Evolutionary conservation across 2,113 vertebrate species (phyloP).

Genomic region (Otocyon megalotis): DNA sequence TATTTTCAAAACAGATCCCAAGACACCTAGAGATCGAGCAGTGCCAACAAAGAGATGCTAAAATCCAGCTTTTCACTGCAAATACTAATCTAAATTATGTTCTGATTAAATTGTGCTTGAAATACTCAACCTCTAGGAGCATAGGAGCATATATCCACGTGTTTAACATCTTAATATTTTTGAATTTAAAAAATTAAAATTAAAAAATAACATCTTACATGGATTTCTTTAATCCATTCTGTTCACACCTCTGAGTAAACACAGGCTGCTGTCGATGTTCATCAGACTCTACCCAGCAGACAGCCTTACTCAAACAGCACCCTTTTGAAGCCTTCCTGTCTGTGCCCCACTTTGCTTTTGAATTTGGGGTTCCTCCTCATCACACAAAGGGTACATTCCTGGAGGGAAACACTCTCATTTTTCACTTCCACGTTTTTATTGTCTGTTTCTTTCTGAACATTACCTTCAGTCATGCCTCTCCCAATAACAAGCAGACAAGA

Average conservation of each 20-base stretch:
- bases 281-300: background rate
- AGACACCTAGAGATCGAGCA: background rate
- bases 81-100: no score
- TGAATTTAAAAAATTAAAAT: background rate
- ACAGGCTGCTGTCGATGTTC: background rate
- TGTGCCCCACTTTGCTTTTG: background rate
- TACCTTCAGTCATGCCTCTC: background rate
- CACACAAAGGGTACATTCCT: background rate
- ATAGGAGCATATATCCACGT: background rate
- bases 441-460: background rate
- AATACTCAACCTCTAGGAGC: background rate
- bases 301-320: rapidly evolving
- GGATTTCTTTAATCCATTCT: background rate
- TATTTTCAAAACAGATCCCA: constrained; percentile 30
- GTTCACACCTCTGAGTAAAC: background rate
- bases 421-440: background rate
- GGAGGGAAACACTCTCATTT: background rate
- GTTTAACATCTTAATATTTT: background rate
- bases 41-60: no score
- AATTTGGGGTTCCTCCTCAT: background rate
- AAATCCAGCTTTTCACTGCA: no score
- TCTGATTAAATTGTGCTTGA: no score
- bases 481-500: background rate
- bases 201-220: background rate
- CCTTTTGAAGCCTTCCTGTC: background rate